Base-by-base conservation (phyloP, 2,888 invertebrate species). In the Panopea generosa region DNA sequence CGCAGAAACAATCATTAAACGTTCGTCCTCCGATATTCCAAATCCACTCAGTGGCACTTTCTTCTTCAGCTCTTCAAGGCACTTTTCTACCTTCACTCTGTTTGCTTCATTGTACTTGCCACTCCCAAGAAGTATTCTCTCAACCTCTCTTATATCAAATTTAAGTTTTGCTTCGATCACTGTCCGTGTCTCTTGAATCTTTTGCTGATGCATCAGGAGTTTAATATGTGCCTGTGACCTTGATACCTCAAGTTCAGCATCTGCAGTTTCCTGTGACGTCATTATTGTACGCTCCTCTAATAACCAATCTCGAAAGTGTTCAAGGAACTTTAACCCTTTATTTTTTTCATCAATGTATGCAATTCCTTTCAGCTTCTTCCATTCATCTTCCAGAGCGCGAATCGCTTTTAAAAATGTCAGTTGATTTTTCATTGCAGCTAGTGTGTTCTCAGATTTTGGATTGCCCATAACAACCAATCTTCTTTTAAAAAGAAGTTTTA, bases 1-100 rank as follows among this genome's bases (percentile, higher is more conserved):
- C 0, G 95, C 95, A 84, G 90, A 85, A 0, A 95, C 93, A 57
- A 96, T 94, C 92, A 94, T 88, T 20, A 90, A 86, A 45, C 94
- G 92, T 87, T 95, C 95, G 7, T 84, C 78, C 1, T 93, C 92
- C 1, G 84, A 84, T 4, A 94, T 82, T 0, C 84, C 83, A 20
- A 87, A 77, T 1, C 84, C 85, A 11, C 24, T 20, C 2, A 65
- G 4, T 40, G 40, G 40, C 7, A 40, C 40, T 11, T 11, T 40
- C 7, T 40, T 16, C 40, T 40, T 40, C 40, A 40, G 40, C 7
- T 40, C 40, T 11, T 7, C 40, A 16, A 40, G 7, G 16, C 40
- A 40, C 40, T 40, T 7, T 16, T 40, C 40, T 11, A 40, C 40
- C 9, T 40, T 40, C 16, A 40, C 16, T 40, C 40, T 40, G 40